phyloP scores from a whole-genome alignment of 2,888 invertebrate species.

The Apodemia duryi region DNA sequence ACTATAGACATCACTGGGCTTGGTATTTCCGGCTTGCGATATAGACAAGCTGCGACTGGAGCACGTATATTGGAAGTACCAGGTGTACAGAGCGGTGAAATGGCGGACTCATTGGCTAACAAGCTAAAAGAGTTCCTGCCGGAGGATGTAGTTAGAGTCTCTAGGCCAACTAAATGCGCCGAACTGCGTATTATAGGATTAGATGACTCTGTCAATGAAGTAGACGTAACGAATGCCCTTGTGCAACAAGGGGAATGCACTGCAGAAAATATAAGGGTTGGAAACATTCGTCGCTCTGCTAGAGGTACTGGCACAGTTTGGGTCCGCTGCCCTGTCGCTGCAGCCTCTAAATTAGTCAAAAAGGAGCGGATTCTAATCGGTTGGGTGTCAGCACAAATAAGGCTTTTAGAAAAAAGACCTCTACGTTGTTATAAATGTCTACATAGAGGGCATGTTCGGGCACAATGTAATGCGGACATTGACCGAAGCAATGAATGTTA shows the following conservation, averaged over 20 bases:
- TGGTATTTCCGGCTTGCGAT: background rate
- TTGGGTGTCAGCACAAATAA: background rate
- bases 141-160: background rate
- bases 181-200: background rate
- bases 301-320: background rate
- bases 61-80: constrained; percentile 1
- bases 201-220: background rate
- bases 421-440: background rate
- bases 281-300: background rate
- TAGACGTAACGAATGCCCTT: background rate
- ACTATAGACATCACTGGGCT: background rate
- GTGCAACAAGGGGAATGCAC: background rate
- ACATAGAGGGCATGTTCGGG: background rate
- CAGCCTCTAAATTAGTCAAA: background rate
- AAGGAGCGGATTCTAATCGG: background rate
- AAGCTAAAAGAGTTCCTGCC: constrained; percentile 9
- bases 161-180: constrained; percentile 1
- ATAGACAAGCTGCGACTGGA: constrained; percentile 8
- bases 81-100: background rate
- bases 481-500: background rate
- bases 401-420: background rate
- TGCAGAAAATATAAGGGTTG: background rate
- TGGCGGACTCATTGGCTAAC: background rate
- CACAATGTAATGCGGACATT: background rate
- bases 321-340: background rate